These are phyloP conservation scores for Agrochola circellaris DNA, from an alignment of 2,888 invertebrate genomes.

Conservation along the genomic window DNA sequence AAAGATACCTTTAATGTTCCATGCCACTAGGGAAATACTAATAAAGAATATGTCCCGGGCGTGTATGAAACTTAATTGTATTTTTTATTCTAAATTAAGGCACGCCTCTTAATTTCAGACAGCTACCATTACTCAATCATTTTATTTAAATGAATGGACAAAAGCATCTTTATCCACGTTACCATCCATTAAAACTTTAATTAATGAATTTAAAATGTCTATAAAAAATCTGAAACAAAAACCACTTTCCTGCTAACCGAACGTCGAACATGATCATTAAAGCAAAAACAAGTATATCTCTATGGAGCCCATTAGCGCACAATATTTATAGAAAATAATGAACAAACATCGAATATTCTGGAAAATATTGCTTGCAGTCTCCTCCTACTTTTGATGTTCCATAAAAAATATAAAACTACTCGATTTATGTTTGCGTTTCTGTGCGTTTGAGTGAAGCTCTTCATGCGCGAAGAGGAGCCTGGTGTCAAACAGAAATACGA, in stretches of 20 bases:
- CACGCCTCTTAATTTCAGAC: neutral
- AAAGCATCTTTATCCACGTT: neutral
- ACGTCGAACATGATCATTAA: constrained; percentile 37
- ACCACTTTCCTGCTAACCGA: constrained; percentile 26
- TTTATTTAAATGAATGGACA: neutral
- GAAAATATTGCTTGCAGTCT: constrained; percentile 23
- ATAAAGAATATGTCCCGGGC: neutral
- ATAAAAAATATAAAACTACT: constrained; percentile 29
- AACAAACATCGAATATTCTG: constrained; percentile 43
- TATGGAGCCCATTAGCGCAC: constrained; percentile 44
- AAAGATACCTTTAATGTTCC: neutral
- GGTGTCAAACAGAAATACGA: neutral
- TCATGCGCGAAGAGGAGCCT: neutral
- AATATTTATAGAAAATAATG: constrained; percentile 51
- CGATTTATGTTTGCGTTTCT: neutral
- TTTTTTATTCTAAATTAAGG: neutral
- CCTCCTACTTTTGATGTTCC: constrained; percentile 17
- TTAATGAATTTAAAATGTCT: neutral
- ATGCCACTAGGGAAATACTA: neutral
- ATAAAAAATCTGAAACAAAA: constrained; percentile 26
- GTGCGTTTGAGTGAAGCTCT: constrained; percentile 17
- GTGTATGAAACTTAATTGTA: neutral
- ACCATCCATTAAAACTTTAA: constrained; percentile 11
- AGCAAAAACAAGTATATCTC: constrained; percentile 20
- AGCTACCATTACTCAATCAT: neutral